phyloP scores from a whole-genome alignment of 2,797 vertebrate genomes.

The Aplochiton taeniatus region DNA sequence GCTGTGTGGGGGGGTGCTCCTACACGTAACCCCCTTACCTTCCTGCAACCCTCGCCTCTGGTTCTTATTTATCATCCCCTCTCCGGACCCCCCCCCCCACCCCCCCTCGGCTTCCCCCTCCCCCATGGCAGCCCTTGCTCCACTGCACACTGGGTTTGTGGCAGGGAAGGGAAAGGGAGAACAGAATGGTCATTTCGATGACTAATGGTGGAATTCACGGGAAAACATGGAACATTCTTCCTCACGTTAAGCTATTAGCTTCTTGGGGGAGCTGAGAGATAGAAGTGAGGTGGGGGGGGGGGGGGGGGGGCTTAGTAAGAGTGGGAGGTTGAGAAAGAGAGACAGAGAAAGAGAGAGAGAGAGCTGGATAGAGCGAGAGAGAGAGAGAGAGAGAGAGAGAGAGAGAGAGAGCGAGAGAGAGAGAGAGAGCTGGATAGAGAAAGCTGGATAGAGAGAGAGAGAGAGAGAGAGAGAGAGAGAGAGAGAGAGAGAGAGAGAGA shows the following conservation, averaged over 20 bases:
- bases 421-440: conserved; percentile 20
- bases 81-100: conserved; percentile 72
- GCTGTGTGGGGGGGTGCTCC: conserved; percentile 42
- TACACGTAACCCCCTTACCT: conserved; percentile 69
- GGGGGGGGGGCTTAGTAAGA: conserved; percentile 21
- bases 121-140: conserved; percentile 87
- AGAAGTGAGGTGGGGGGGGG: conserved; percentile 20
- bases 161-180: conserved; percentile 67
- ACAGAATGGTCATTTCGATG: conserved; percentile 85
- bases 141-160: conserved; percentile 53
- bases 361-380: conserved; percentile 1
- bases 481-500: background rate
- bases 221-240: conserved; percentile 95
- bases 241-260: conserved; percentile 97
- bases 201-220: conserved; percentile 94
- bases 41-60: conserved; percentile 73
- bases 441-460: conserved; percentile 23
- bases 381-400: conserved; percentile 6
- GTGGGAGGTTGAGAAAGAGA: conserved; percentile 25
- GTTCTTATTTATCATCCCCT: conserved; percentile 77
- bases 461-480: conserved; percentile 21
- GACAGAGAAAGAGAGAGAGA: conserved; percentile 9
- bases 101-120: conserved; percentile 67
- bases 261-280: conserved; percentile 72
- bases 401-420: conserved; percentile 32